Conservation (phyloP, 2,888 invertebrate genomes). For the Heliconius ismenius region DNA sequence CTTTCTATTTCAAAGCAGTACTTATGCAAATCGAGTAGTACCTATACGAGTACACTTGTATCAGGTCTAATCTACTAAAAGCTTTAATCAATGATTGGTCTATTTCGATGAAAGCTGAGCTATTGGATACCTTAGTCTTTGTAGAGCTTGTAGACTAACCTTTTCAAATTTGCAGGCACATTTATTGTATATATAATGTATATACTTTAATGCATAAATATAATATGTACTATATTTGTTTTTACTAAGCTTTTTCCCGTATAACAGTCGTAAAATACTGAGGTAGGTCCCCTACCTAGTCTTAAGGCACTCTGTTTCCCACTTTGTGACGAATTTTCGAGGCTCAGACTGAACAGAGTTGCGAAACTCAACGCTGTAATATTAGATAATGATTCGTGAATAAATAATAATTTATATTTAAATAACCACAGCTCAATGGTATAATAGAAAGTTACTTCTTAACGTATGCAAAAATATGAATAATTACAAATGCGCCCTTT, state of each 20-base stretch:
- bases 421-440: neutral
- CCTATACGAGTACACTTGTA: neutral
- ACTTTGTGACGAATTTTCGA: no score
- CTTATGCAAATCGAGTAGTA: neutral
- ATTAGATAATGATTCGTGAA: no score
- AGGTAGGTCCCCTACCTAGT: no score
- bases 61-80: conserved; percentile 1
- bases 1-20: neutral
- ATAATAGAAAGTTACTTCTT: neutral
- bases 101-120: neutral
- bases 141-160: neutral
- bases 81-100: neutral
- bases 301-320: no score
- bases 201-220: neutral
- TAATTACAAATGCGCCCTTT: conserved; percentile 20
- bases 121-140: neutral
- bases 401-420: no score
- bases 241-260: no score
- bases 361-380: no score
- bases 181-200: neutral
- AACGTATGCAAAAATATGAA: conserved; percentile 14
- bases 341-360: no score
- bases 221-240: no score
- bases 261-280: no score
- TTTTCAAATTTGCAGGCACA: neutral